These are phyloP conservation scores for Diorhabda carinulata DNA, from an alignment of 1,140 invertebrate species.

Conservation along the genomic window DNA sequence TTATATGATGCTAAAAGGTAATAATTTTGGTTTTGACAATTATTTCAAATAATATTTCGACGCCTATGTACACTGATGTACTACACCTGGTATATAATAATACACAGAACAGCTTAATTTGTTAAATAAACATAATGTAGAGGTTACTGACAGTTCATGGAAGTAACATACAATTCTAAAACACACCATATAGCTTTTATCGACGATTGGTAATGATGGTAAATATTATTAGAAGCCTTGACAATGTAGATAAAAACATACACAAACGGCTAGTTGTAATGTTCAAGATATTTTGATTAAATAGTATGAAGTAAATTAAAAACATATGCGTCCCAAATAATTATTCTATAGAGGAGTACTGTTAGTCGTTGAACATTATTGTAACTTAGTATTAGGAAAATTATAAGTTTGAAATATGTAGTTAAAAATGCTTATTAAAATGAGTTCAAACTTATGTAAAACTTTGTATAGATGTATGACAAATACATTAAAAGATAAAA, in stretches of 20 bases:
- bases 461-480: no score
- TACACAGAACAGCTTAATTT: conserved; percentile 10
- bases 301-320: neutral
- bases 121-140: conserved; percentile 8
- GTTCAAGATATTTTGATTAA: neutral
- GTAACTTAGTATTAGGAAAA: no score
- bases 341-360: no score
- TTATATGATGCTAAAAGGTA: no score
- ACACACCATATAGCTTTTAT: neutral
- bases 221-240: conserved; percentile 1
- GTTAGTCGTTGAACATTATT: no score
- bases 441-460: no score
- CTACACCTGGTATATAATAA: conserved; percentile 6
- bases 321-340: neutral
- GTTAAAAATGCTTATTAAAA: no score
- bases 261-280: neutral
- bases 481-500: no score
- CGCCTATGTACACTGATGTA: no score
- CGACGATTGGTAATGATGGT: neutral
- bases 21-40: no score
- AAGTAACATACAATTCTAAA: conserved; percentile 3
- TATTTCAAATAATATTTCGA: no score
- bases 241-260: neutral
- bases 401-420: no score
- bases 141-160: conserved; percentile 13